Base-by-base conservation (phyloP, 1,140 invertebrate species). In the Euura saliciscinereae region DNA sequence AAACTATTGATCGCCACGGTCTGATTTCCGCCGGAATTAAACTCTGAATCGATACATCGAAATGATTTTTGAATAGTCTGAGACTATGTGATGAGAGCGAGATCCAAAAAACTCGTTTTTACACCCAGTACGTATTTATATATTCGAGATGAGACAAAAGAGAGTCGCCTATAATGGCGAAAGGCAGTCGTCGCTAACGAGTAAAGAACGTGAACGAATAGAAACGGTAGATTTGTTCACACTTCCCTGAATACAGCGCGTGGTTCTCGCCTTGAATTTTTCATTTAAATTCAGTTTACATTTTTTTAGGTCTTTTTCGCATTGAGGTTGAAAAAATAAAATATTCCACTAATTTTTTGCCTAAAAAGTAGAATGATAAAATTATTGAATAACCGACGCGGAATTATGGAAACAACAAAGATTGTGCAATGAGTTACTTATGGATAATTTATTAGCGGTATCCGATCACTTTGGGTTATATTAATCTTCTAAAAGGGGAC, bases 201-300 rank as follows among this genome's bases (percentile, higher is more conserved):
- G 78, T 76, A 68, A 73, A 77, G 73, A 71, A 64, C 69, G 74
- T 73, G 45, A 71, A 78, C 78, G 78, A 81, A 81, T 82, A 79
- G 78, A 78, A 78, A 79, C 77, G 77, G 81, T 79, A 80, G 79
- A 78, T 79, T 80, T 73, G 74, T 78, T 78, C 76, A 75, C 77
- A 74, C 67, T 75, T 69, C 76, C 72, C 51, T 59, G 51, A 59
- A 59, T 59, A 59, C 51, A 5, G 51, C 13, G 28, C 28, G 28
- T 28, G 28, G 28, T 28, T 8, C 51, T 59, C 51, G 10, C 51
- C 28, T 28, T 59, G 51, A 59, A 59, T 59, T 59, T 28, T 28
- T 28, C 51, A 2, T 59, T 59, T 59, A 59, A 59, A 59, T 59
- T 59, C 51, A 8, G 51, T 59, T 59, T 2, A 59, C 10, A 28